phyloP scores from a whole-genome alignment of 37 sponge, comb jelly and placozoan genomes.

The Hexactinellida sp. region DNA sequence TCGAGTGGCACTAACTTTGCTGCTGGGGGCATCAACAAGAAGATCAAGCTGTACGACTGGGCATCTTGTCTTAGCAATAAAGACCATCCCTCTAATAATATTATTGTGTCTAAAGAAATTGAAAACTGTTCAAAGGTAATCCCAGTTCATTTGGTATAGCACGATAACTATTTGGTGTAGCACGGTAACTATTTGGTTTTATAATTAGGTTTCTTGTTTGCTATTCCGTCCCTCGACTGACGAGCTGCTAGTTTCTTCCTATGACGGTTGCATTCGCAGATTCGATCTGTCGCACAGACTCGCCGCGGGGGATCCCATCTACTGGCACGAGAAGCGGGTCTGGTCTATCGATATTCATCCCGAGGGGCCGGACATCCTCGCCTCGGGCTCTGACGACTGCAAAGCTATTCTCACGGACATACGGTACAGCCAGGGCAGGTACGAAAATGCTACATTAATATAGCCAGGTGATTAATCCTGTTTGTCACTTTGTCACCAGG shows the following conservation, averaged over 20 bases:
- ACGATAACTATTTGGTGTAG: too few species aligned
- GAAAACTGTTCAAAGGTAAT: slow-evolving; percentile 12
- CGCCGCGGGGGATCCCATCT: background rate
- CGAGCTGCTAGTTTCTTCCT: background rate
- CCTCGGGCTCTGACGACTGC: background rate
- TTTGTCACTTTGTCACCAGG: background rate
- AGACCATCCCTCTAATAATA: background rate
- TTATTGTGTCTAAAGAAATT: background rate
- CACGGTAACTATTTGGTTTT: background rate
- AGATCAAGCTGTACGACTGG: background rate
- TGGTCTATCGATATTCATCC: slow-evolving; percentile 5
- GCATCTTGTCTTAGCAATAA: background rate
- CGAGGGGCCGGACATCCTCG: background rate
- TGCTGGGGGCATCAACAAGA: slow-evolving; percentile 9
- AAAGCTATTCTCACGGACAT: slow-evolving; percentile 9
- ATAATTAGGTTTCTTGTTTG: background rate
- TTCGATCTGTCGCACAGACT: background rate
- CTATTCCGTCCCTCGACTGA: background rate
- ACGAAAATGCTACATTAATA: background rate
- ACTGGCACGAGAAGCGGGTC: slow-evolving; percentile 3
- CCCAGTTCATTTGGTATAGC: too few species aligned
- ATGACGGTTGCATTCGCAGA: background rate
- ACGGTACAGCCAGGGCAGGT: background rate
- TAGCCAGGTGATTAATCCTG: background rate
- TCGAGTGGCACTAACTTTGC: background rate